Conservation (phyloP, 2,797 vertebrate genomes). For the Neopelma chrysocephalum region DNA sequence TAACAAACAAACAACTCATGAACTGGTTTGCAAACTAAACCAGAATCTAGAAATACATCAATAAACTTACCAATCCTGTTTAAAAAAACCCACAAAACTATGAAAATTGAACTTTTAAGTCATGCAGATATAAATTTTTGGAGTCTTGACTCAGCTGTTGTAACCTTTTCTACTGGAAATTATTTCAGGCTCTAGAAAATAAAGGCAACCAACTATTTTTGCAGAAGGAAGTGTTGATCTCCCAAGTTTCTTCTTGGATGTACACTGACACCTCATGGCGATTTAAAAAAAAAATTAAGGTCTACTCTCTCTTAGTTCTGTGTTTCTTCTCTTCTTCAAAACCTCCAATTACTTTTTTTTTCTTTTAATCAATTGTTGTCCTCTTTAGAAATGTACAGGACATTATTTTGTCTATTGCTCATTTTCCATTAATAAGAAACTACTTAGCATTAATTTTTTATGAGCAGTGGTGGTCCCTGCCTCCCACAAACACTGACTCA, state of each 20-base stretch:
- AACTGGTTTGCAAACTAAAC: neutral
- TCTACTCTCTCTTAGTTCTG: neutral
- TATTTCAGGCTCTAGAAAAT: neutral
- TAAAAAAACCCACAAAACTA: neutral
- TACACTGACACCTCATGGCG: conserved; percentile 52
- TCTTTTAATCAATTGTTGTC: neutral
- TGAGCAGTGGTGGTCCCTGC: neutral
- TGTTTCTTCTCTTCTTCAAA: neutral
- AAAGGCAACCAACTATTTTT: neutral
- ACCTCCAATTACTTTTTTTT: neutral
- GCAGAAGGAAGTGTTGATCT: neutral
- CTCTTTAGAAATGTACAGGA: neutral
- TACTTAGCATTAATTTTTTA: neutral
- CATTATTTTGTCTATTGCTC: neutral
- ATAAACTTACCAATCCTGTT: neutral
- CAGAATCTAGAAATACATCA: neutral
- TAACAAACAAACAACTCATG: neutral
- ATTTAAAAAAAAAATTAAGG: neutral
- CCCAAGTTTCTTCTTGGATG: neutral
- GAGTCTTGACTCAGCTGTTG: neutral
- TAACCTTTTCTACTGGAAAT: neutral
- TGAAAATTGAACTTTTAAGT: neutral
- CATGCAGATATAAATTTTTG: neutral
- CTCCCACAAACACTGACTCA: neutral
- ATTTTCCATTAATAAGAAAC: neutral